Base-by-base conservation (phyloP, 2,888 invertebrate species). In the Pomacea canaliculata region DNA sequence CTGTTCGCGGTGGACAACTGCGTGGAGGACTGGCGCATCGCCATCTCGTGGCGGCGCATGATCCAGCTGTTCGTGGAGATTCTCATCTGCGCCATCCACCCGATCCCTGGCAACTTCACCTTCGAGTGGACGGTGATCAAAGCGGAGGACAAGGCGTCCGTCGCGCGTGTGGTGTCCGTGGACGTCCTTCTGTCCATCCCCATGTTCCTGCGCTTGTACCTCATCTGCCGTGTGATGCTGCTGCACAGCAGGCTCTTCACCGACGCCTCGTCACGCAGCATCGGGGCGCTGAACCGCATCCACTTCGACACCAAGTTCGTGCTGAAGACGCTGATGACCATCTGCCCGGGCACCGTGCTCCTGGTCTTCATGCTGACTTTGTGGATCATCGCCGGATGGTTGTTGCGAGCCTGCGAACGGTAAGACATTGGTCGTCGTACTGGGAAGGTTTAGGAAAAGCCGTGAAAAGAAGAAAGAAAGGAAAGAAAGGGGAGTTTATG, bases 1-100 rank as follows among this genome's bases (percentile, higher is more conserved):
- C 94, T 99, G 93, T 99, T 99, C 94, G 98, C 99, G 96, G 98
- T 99, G 93, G 99, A 99, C 94, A 99, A 99, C 94, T 98, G 98
- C 93, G 98, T 99, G 84, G 99, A 99, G 92, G 99, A 99, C 93
- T 99, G 99, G 99, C 94, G 99, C 91, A 99, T 99, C 92, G 99
- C 99, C 89, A 97, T 99, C 96, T 99, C 98, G 86, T 97, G 97
- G 95, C 97, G 98, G 92, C 94, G 99, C 92, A 96, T 98, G 92
- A 94, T 90, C 56, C 92, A 92, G 83, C 84, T 91, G 71, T 73
- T 85, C 23, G 78, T 89, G 72, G 91, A 91, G 84, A 93, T 99
- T 87, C 92, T 95, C 86, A 96, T 99, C 90, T 99, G 99, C 92
- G 97, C 97, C 88, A 95, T 99, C 87, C 99, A 99, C 92, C 99